Conservation (phyloP, 2,797 vertebrate genomes). For the Clarias platycephalus region DNA sequence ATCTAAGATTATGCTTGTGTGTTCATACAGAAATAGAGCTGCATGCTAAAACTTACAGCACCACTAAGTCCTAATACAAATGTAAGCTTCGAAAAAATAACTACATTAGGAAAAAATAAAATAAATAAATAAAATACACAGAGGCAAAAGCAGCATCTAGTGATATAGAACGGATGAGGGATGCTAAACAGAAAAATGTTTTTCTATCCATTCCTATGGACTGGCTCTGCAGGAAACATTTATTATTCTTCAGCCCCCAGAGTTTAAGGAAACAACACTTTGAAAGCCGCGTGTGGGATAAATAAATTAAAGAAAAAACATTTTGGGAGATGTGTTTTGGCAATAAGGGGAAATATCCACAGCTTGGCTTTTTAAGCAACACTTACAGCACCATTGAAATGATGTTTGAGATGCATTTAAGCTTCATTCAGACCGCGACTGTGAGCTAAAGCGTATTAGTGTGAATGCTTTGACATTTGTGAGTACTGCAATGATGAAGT, state of each 20-base stretch:
- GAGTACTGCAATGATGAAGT: conserved; percentile 45
- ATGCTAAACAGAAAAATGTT: neutral
- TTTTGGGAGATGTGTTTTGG: conserved; percentile 14
- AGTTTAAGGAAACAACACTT: conserved; percentile 7
- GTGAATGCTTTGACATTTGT: conserved; percentile 37
- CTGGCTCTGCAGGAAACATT: conserved; percentile 16
- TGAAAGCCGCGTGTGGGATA: conserved; percentile 4
- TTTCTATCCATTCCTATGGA: conserved; percentile 1
- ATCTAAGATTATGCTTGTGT: neutral
- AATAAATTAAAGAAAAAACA: conserved; percentile 17
- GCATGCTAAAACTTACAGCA: conserved; percentile 11
- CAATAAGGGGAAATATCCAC: conserved; percentile 10
- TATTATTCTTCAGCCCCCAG: neutral
- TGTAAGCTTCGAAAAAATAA: neutral
- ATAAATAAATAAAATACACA: neutral
- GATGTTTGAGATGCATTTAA: conserved; percentile 22
- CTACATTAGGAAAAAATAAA: neutral
- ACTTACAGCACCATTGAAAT: conserved; percentile 23
- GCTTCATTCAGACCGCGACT: conserved; percentile 39
- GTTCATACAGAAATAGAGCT: neutral
- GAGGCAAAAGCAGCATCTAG: neutral
- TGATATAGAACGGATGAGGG: neutral
- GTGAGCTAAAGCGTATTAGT: conserved; percentile 33
- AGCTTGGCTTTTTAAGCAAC: conserved; percentile 37
- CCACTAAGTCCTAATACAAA: neutral